Conservation (phyloP, 2,888 invertebrate species). For the Meliscaeva auricollis region DNA sequence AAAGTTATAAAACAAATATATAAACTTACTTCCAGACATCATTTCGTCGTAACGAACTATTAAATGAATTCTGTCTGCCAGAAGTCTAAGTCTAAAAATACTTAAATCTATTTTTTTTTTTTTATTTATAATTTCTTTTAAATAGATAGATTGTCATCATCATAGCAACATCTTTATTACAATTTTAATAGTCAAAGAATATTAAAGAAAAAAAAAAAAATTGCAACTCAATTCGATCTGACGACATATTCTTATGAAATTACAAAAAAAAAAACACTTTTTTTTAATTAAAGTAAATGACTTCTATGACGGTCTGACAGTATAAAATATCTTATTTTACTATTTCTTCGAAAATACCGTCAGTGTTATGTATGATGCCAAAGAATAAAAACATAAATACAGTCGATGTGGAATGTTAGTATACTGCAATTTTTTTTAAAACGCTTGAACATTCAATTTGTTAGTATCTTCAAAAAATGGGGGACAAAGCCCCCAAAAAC, state of each 20-base stretch:
- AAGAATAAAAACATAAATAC: constrained; percentile 11
- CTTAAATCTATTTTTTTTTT: background rate
- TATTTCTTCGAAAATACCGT: constrained; percentile 10
- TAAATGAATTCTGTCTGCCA: constrained; percentile 1
- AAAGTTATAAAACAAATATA: too few relatives aligned
- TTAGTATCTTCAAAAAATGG: too few relatives aligned
- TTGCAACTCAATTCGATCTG: constrained; percentile 23
- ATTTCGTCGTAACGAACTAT: background rate
- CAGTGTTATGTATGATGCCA: background rate
- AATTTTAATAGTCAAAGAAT: constrained; percentile 14
- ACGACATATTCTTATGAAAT: background rate
- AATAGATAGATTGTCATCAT: background rate
- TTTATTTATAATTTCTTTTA: background rate
- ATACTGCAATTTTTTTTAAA: too few relatives aligned
- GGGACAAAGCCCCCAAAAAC: too few relatives aligned
- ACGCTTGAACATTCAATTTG: too few relatives aligned
- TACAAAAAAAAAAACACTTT: background rate
- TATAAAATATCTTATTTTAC: constrained; percentile 6
- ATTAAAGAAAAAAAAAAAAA: constrained; percentile 9
- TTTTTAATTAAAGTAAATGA: constrained; percentile 30
- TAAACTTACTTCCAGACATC: too few relatives aligned
- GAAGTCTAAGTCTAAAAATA: background rate
- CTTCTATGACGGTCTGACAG: constrained; percentile 10
- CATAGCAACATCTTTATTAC: constrained; percentile 13
- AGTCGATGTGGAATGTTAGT: background rate